Base-by-base conservation (phyloP, 2,888 invertebrate genomes). In the Smittia aterrima region DNA sequence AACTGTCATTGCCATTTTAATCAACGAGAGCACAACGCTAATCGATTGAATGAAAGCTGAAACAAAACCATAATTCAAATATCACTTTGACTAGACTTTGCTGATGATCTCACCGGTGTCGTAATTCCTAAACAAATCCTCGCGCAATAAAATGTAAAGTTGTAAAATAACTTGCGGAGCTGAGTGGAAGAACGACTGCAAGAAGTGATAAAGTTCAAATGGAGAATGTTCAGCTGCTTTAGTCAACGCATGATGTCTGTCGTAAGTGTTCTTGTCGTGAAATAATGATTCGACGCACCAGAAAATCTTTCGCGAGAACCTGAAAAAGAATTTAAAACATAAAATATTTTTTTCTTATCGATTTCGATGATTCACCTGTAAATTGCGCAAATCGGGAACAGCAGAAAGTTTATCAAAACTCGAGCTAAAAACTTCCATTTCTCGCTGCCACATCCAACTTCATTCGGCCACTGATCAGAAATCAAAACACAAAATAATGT, bases 151-250 rank as follows among this genome's bases (percentile, higher is more conserved):
- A 78, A 92, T 84, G 79, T 88, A 88, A 18, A 85, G 85, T 81
- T 86, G 91, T 77, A 90, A 83, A 27, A 89, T 80, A 53, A 89
- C 86, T 81, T 91, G 90, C 0, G 92, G 93, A 0, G 90, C 89
- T 1, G 91, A 88, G 79, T 93, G 92, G 9, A 91, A 83, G 82
- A 91, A 92, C 1, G 92, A 89, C 80, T 92, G 92, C 11, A 92
- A 84, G 78, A 93, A 90, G 72, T 91, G 85, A 79, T 92, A 92
- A 38, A 92, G 83, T 79, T 93, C 92, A 77, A 89, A 85, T n/a
- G 88, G 87, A 22, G 90, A 88, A 0, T 90, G 88, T 72, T 87
- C 85, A 22, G 87, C 85, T 3, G 89, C 87, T 75, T 85, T 83
- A 7, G 82, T 78, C 64, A 92, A 79, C 11, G 90, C 89, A 76